These are phyloP conservation scores for Neodontobutis hainanensis DNA, from an alignment of 2,113 vertebrate genomes.

Conservation along the genomic window DNA sequence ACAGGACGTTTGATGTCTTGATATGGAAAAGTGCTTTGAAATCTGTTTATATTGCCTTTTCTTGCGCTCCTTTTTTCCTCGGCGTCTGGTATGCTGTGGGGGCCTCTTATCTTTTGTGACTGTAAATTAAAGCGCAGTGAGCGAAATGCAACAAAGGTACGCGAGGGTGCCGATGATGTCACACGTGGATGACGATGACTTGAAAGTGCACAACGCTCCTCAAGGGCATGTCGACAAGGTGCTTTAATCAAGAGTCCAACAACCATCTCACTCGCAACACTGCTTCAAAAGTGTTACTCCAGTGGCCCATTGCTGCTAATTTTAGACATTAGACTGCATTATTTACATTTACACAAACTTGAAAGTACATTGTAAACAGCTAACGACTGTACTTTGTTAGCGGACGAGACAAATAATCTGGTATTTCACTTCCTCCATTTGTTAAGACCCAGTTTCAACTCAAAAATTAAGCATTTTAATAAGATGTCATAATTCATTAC, in stretches of 20 bases:
- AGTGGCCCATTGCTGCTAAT: neutral
- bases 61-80: constrained; percentile 27
- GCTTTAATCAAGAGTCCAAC: constrained; percentile 16
- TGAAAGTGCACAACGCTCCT: constrained; percentile 36
- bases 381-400: neutral
- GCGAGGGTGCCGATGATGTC: constrained; percentile 48
- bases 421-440: no score
- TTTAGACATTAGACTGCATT: constrained; percentile 6
- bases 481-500: no score
- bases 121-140: constrained; percentile 41
- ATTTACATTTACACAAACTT: constrained; percentile 2
- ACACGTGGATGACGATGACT: constrained; percentile 37
- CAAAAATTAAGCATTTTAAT: no score
- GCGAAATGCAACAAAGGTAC: constrained; percentile 48
- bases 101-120: constrained; percentile 59
- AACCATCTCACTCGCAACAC: neutral
- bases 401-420: no score
- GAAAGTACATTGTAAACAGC: neutral
- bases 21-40: constrained; percentile 66
- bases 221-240: constrained; percentile 25
- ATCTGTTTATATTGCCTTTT: constrained; percentile 69
- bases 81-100: constrained; percentile 37
- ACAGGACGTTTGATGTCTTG: constrained; percentile 61
- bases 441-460: no score
- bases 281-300: neutral